Evolutionary conservation across 2,113 vertebrate genomes (phyloP), one percentile per base, ranked within the genome.

Genomic region (Cyanoliseus patagonus): DNA sequence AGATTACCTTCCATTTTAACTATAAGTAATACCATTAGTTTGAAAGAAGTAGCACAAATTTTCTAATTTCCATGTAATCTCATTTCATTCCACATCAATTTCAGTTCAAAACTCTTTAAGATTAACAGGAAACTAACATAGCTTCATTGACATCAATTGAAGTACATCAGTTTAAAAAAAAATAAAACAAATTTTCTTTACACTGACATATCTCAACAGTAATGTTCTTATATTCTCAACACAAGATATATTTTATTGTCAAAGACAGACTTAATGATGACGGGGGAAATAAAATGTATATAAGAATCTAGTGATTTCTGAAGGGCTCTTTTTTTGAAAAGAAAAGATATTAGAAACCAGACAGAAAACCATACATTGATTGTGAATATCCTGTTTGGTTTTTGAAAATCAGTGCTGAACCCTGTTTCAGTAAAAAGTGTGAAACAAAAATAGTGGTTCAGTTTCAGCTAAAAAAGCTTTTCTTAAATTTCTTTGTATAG

Each of bases 301-400:
- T 23, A 70, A 69, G 41, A 81, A 23, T 13, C 9, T 49, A 31
- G 22, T 63, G 10, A 52, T 63, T 66, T 80, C 19, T 53, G 28
- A 37, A 78, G 5, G 4, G 7, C 6, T 7, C 3, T 55, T 63
- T 25, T 0, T 1, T 62, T 25, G 3, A 55, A 47, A 31, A 49
- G 1, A 23, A 20, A 31, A 55, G 30, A 31, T 55, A 37, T 15
- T 67, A 79, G 53, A 81, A 92, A 66, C 7, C 59, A 55, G 31
- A 41, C 18, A 14, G 44, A 74, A 91, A 92, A 73, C 42, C 53
- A 33, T 76, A 18, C 53, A 68, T 23, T 39, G 3, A 37, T 44
- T 44, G 17, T 24, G 41, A 90, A 37, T 73, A 80, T 63, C 6
- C 8, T 46, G 3, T 42, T 80, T 47, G 11, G 8, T 73, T 33